phyloP scores from a whole-genome alignment of 2,888 invertebrate genomes.

The Cantharis nigra region DNA sequence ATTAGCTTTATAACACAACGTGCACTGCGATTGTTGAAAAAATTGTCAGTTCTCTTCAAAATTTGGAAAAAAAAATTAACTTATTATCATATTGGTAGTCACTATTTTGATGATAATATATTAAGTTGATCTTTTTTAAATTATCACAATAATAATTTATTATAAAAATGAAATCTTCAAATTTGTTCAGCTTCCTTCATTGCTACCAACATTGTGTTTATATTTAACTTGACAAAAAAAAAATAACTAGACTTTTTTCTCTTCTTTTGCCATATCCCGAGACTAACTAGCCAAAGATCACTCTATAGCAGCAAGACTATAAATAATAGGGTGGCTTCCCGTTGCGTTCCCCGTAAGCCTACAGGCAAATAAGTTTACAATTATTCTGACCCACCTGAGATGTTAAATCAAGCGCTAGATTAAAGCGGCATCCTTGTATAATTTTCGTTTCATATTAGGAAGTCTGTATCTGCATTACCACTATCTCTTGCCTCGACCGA shows the following conservation, averaged over 20 bases:
- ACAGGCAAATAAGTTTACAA: background rate
- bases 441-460: background rate
- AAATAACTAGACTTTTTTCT: background rate
- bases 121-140: background rate
- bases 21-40: slow-evolving; percentile 27
- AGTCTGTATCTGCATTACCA: background rate
- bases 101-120: background rate
- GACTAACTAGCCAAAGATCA: slow-evolving; percentile 9
- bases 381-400: background rate
- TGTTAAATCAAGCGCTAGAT: background rate
- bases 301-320: background rate
- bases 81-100: background rate
- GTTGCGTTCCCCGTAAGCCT: background rate
- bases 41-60: background rate
- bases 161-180: background rate
- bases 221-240: background rate
- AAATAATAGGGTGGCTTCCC: background rate
- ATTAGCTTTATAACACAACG: slow-evolving; percentile 28
- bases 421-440: background rate
- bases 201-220: background rate
- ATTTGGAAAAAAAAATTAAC: slow-evolving; percentile 7
- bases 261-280: background rate
- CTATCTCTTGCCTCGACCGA: background rate
- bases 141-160: background rate
- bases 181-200: background rate